Base-by-base conservation (phyloP, 2,797 vertebrate genomes). In the Ara ararauna region DNA sequence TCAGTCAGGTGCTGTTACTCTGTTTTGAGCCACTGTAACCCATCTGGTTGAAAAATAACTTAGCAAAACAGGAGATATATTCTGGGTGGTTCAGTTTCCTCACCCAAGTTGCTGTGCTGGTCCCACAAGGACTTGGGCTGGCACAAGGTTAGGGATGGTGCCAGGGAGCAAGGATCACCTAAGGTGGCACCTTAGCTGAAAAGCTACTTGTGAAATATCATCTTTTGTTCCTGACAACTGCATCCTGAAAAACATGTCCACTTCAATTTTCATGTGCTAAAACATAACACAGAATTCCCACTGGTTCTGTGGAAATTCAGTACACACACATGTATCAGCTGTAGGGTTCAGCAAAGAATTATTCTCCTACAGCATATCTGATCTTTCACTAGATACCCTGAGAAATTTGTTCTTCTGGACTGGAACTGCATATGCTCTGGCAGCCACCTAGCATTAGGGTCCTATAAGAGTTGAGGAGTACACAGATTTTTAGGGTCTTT, bases 401-500 rank as follows among this genome's bases (percentile, higher is more conserved):
- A 91, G 58, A 85, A 89, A 90, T 93, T 85, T 87, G 22, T 77
- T 89, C 62, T 94, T 89, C 80, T 97, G 91, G 91, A 71, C 70
- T 80, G 32, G 45, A 96, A 83, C 23, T 26, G 40, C 71, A 15
- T 90, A 92, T 96, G 36, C 34, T 90, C 82, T 86, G 74, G 82
- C 94, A 93, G 79, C 50, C 30, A 2, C 32, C 36, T 75, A 87
- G 30, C 61, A 67, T 92, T 71, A 89, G 61, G 22, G 75, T 85
- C 80, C 93, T 92, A 4, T 74, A 96, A 96, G 79, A 88, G 51
- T 61, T 83, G 80, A 94, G 50, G 65, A 91, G 32, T 89, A 79
- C 48, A 76, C 36, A 82, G 76, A 60, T 87, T 92, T 94, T 94
- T 95, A 81, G 67, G 65, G 66, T 93, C 86, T 84, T 95, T 96